Base-by-base conservation (phyloP, 2,888 invertebrate species). In the Sussaba pulchella region DNA sequence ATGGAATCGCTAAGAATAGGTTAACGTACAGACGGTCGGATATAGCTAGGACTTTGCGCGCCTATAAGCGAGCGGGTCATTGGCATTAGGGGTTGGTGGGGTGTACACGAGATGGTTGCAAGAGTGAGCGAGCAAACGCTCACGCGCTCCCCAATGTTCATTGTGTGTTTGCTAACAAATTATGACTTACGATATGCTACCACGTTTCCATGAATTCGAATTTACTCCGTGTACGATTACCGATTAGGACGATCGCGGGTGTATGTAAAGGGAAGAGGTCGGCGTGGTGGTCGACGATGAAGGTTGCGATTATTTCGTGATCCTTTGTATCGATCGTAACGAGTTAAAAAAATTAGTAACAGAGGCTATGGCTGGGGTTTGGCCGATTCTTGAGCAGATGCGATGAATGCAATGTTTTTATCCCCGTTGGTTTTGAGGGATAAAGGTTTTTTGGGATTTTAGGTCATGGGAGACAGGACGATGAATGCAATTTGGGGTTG, bases 61-160 rank as follows among this genome's bases (percentile, higher is more conserved):
- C 89, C 88, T 90, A 91, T 91, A 91, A 90, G 88, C 88, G 88
- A 87, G 86, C 89, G 89, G 91, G 91, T 91, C 91, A 91, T 91
- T 91, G 91, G 91, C 91, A 89, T 88, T 90, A 87, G 87, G 88
- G 89, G 89, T 89, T 89, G 88, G 87, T 87, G 88, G 87, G 86
- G 88, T 88, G 87, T 85, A 84, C 85, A 87, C 86, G 85, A n/a
- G n/a, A 85, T 85, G 82, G 87, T 43, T 19, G 73, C 50, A 43
- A 74, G 66, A 64, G 64, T 26, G 26, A 63, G 63, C 63, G 72
- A 70, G 70, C 47, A 36, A 70, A 47, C 66, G 61, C 26, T 57
- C 67, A 61, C 45, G 36, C 54, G 57, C 39, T 39, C 67, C 43
- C 52, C 69, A 63, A 64, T 77, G 57, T 77, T 77, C 72, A 80